Conservation (phyloP, 2,888 invertebrate species). For the Noctua comes region DNA sequence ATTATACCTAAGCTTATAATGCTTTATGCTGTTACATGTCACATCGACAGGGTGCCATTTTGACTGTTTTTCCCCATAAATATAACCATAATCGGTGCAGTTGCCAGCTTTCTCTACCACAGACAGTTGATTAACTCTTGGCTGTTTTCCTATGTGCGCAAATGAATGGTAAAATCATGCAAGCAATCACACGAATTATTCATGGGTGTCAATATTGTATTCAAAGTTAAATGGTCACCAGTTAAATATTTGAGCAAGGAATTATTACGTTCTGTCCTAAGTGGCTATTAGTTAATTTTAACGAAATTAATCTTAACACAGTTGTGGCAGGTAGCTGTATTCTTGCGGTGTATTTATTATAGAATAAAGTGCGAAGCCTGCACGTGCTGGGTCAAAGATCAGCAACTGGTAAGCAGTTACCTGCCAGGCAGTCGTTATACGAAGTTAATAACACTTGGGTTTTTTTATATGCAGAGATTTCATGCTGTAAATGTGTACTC, state of each 20-base stretch:
- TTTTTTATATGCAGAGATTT: background rate
- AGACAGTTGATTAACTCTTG: background rate
- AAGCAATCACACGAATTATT: slow-evolving; percentile 9
- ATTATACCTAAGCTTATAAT: background rate
- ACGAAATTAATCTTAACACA: slow-evolving; percentile 34
- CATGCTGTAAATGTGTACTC: background rate
- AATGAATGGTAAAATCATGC: slow-evolving; percentile 16
- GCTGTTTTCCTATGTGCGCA: background rate
- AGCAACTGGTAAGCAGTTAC: slow-evolving; percentile 13
- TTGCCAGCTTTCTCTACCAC: background rate
- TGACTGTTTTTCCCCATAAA: background rate
- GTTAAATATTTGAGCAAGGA: slow-evolving; percentile 33
- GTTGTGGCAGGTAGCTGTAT: slow-evolving; percentile 18
- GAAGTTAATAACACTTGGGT: slow-evolving; percentile 20
- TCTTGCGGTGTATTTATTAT: slow-evolving; percentile 7
- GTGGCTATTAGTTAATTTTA: slow-evolving; percentile 23
- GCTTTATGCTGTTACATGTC: background rate
- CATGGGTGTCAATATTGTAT: slow-evolving; percentile 4
- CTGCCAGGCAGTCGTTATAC: slow-evolving; percentile 4
- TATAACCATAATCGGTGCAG: background rate
- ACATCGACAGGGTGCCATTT: background rate
- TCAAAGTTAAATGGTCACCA: slow-evolving; percentile 22
- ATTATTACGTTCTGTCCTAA: slow-evolving; percentile 31
- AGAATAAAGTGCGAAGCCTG: slow-evolving; percentile 37
- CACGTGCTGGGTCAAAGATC: slow-evolving; percentile 52